Evolutionary conservation across 2,888 invertebrate species (phyloP).

Genomic region (Drosophila dives): DNA sequence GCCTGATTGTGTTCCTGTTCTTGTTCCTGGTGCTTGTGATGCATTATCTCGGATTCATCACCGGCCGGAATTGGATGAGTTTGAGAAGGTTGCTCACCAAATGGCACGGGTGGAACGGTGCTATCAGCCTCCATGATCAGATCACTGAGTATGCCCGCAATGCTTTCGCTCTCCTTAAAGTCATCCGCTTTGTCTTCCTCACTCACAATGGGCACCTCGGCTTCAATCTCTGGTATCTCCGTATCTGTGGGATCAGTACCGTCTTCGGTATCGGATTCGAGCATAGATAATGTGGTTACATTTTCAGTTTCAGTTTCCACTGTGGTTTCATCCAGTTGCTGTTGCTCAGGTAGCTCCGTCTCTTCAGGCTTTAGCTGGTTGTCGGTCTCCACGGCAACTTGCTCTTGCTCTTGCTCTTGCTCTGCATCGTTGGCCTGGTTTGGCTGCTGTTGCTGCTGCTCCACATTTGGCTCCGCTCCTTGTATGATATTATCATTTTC

Average conservation of each 20-base stretch:
- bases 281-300: slow-evolving; percentile 19
- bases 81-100: slow-evolving; percentile 49
- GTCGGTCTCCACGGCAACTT: neutral
- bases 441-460: slow-evolving; percentile 48
- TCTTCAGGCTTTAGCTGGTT: slow-evolving; percentile 17
- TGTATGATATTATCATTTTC: slow-evolving; percentile 73
- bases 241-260: slow-evolving; percentile 36
- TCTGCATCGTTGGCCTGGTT: slow-evolving; percentile 22
- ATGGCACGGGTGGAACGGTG: slow-evolving; percentile 72
- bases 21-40: slow-evolving; percentile 20
- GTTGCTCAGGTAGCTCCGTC: slow-evolving; percentile 2
- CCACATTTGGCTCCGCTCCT: slow-evolving; percentile 66
- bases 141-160: slow-evolving; percentile 81
- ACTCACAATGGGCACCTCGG: slow-evolving; percentile 56
- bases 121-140: slow-evolving; percentile 79
- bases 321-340: slow-evolving; percentile 31
- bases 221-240: slow-evolving; percentile 34
- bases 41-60: slow-evolving; percentile 15
- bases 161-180: slow-evolving; percentile 82
- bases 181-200: slow-evolving; percentile 56
- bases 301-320: slow-evolving; percentile 2
- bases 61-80: slow-evolving; percentile 45
- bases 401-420: slow-evolving; percentile 13
- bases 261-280: slow-evolving; percentile 2
- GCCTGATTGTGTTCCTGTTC: slow-evolving; percentile 24